Evolutionary conservation across 2,888 invertebrate genomes (phyloP), one percentile per base, ranked within the genome.

Genomic region (Volucella inanis): DNA sequence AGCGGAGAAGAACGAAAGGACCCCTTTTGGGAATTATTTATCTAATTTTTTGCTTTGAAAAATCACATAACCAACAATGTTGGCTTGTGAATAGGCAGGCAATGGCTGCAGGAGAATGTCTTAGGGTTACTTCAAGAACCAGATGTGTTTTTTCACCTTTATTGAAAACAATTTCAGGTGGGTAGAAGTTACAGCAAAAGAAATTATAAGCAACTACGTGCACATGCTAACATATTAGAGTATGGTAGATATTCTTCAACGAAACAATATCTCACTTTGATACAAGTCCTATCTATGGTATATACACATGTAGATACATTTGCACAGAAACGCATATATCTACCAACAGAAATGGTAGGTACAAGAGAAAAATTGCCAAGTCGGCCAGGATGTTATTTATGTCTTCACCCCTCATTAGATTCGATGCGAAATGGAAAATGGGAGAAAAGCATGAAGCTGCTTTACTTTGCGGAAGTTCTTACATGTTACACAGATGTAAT

Each of bases 151-250:
- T 62, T 81, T 74, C 50, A 81, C 81, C 81, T 81, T 81, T 81
- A 85, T 85, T 81, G 85, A 85, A 85, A 85, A 64, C 85, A 81
- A 85, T 85, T 85, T 81, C 85, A 81, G 80, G 81, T 72, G 81
- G 72, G 57, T 72, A 65, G 39, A 70, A 77, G 76, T 81, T 76
- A 72, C 64, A 71, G 64, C 72, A 62, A 38, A 59, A 62, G 77
- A 81, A 85, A 81, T 77, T 85, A 77, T 81, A 85, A 52, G 68
- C 76, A 64, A 72, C 71, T 68, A 77, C 72, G 85, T 81, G 77
- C 85, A 81, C 72, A 85, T 68, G 85, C 72, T 81, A 68, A 76
- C 72, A 22, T 14, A 22, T 22, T 22, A 50, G 31, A 62, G 47
- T 39, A 49, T 49, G 64, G 75, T 31, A 31, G 38, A 31, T 62